A percentile compares a stretch with the other conserved stretches of the same genome.
Conservation (phyloP, 2,888 invertebrate species). For the Dasysyrphus tricinctus region DNA sequence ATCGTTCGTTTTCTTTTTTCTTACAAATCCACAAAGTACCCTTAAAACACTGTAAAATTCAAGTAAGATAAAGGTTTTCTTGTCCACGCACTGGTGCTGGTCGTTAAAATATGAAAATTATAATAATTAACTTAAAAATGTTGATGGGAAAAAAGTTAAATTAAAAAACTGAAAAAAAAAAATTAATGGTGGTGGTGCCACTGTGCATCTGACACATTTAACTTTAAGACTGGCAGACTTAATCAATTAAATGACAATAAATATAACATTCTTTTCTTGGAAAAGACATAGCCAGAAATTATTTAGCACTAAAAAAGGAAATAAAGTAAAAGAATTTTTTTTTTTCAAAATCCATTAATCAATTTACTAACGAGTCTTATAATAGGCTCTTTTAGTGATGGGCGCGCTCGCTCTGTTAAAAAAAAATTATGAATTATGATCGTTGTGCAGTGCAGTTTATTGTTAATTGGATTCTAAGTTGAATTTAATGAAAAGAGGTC, state of each 20-base stretch:
- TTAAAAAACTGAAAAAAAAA: not conserved
- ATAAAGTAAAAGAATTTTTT: not conserved
- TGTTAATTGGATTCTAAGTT: conserved; percentile 73
- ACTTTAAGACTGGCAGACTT: conserved; percentile 35
- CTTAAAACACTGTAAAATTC: not conserved
- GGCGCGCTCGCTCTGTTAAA: not conserved
- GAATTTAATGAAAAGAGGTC: conserved; percentile 71
- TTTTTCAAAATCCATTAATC: conserved; percentile 57
- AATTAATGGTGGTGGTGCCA: conserved; percentile 26
- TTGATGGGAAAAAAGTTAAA: conserved; percentile 22
- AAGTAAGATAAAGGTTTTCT: conserved; percentile 11
- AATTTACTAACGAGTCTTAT: conserved; percentile 66
- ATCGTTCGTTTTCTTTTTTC: too few species aligned
- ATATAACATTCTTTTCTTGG: conserved; percentile 42
- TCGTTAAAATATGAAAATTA: conserved; percentile 39
- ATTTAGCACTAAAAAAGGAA: conserved; percentile 13
- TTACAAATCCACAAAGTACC: too few species aligned
- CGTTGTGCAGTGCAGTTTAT: conserved; percentile 41
- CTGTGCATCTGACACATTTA: conserved; percentile 46
- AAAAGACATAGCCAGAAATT: conserved; percentile 23
- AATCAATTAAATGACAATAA: conserved; percentile 73
- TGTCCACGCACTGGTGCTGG: not conserved
- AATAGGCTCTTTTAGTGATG: conserved; percentile 18
- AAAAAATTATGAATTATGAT: conserved; percentile 69
- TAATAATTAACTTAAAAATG: conserved; percentile 55